These are phyloP conservation scores for Alouatta palliata DNA, from an alignment of 2,113 vertebrate species.

Conservation along the genomic window DNA sequence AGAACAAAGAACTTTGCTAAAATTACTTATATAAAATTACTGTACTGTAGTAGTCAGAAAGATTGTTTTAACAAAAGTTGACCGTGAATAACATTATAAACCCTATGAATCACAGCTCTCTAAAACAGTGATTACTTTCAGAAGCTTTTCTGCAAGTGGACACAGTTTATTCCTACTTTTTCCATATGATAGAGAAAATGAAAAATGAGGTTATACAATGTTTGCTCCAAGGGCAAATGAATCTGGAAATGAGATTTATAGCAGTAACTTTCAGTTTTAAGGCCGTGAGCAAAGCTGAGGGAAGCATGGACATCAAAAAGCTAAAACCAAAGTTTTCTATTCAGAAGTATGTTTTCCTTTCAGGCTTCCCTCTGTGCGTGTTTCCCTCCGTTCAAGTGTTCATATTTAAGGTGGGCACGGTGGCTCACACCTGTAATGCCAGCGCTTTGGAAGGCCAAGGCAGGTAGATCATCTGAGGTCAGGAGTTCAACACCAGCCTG, in stretches of 20 bases:
- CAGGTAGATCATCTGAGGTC: too few relatives aligned
- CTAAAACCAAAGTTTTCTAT: not conserved
- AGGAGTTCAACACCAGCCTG: too few relatives aligned
- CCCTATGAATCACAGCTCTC: not conserved
- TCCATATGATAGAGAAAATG: not conserved
- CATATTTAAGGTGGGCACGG: rapidly evolving
- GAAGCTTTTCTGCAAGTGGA: not conserved
- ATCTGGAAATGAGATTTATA: not conserved
- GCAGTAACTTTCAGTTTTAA: not conserved
- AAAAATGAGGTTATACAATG: not conserved
- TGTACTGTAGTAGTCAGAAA: not conserved
- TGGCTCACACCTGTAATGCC: too few relatives aligned
- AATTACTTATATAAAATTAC: not conserved
- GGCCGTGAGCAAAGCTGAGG: not conserved
- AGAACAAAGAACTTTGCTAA: constrained; percentile 29
- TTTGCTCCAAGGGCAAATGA: not conserved
- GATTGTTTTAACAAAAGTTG: not conserved
- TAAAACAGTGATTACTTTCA: not conserved
- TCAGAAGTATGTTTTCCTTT: not conserved
- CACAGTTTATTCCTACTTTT: not conserved
- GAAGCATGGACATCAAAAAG: not conserved
- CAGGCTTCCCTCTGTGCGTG: not conserved
- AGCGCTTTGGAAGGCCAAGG: too few relatives aligned
- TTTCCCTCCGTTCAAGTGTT: not conserved
- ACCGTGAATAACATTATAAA: not conserved